Percentiles rank a stretch among this genome's conserved stretches.
These are phyloP conservation scores for Australoheros facetus DNA, from an alignment of 2,797 vertebrate genomes.

Conservation along the genomic window DNA sequence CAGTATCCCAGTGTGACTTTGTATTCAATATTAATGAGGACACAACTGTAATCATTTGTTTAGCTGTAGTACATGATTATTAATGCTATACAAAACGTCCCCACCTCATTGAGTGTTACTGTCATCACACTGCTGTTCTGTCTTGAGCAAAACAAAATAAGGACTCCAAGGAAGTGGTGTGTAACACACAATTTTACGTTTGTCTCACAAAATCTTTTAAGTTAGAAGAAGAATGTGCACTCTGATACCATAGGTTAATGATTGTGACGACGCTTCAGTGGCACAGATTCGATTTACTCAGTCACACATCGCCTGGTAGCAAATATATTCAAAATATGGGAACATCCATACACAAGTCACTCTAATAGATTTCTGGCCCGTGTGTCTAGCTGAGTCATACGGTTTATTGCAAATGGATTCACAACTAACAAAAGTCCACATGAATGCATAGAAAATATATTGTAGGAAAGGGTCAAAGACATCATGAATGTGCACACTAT, in stretches of 20 bases:
- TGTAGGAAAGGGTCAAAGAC: neutral
- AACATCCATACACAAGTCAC: neutral
- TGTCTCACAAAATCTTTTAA: too few species aligned
- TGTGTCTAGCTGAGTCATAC: neutral
- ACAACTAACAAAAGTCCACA: neutral
- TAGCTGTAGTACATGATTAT: too few species aligned
- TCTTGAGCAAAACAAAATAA: too few species aligned
- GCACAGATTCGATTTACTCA: neutral
- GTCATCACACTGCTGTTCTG: too few species aligned
- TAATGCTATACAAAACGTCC: too few species aligned
- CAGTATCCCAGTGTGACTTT: too few species aligned
- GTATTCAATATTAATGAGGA: too few species aligned
- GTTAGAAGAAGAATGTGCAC: neutral
- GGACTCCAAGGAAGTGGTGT: too few species aligned
- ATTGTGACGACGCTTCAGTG: neutral
- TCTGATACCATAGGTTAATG: neutral
- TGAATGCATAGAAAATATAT: neutral
- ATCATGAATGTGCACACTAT: neutral
- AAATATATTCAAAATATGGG: neutral
- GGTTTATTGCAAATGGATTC: neutral
- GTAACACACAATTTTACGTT: too few species aligned
- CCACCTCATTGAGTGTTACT: too few species aligned
- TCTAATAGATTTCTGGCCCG: neutral
- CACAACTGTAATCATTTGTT: too few species aligned
- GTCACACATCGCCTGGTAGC: neutral